phyloP scores from a whole-genome alignment of 2,113 vertebrate species.

The Pomatorhinus ruficollis region DNA sequence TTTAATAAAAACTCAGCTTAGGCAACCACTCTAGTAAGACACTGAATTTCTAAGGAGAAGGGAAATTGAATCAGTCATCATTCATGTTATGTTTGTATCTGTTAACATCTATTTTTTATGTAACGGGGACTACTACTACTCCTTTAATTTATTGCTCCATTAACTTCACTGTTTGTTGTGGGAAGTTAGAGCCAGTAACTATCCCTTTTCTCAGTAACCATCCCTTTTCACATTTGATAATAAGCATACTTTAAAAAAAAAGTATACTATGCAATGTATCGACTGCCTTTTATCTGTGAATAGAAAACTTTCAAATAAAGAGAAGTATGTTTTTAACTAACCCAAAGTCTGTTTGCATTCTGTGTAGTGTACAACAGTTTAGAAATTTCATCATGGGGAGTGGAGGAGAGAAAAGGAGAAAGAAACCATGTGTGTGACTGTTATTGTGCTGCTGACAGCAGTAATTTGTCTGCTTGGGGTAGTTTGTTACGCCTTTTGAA shows the following conservation, averaged over 20 bases:
- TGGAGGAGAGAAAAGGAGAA: not conserved
- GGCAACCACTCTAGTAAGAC: not conserved
- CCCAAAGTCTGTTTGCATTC: not conserved
- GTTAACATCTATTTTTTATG: slow-evolving; percentile 22
- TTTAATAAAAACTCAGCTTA: not conserved
- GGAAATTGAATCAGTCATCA: not conserved
- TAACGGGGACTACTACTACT: slow-evolving; percentile 11
- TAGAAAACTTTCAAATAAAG: slow-evolving; percentile 37
- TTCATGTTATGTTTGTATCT: not conserved
- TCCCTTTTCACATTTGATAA: slow-evolving; percentile 18
- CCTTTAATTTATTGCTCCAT: slow-evolving; percentile 55
- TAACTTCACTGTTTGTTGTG: slow-evolving; percentile 29
- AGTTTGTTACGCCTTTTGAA: not conserved
- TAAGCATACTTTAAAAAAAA: not conserved
- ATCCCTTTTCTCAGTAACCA: slow-evolving; percentile 15
- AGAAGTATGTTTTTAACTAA: slow-evolving; percentile 39
- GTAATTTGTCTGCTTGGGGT: not conserved
- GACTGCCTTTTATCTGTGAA: slow-evolving; percentile 2
- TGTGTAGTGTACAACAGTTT: not conserved
- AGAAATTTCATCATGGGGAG: not conserved
- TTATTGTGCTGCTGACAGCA: not conserved
- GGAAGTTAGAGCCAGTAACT: slow-evolving; percentile 29
- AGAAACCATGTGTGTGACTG: not conserved
- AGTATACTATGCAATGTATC: slow-evolving; percentile 11
- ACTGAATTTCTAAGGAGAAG: not conserved